Base-by-base conservation (phyloP, 2,113 vertebrate species). In the Leucopsar rothschildi region DNA sequence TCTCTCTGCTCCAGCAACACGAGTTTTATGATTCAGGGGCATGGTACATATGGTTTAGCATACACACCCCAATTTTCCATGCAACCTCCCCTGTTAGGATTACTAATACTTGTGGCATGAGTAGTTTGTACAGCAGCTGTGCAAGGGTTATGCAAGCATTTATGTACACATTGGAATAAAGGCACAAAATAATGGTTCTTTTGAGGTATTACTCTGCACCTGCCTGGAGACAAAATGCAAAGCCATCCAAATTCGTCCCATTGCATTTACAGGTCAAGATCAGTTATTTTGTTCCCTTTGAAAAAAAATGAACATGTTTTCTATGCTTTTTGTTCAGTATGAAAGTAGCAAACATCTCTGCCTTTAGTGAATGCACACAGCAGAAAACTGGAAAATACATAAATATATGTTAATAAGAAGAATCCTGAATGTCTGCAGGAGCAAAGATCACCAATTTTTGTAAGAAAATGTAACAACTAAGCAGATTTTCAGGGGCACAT, bases 81-180 rank as follows among this genome's bases (percentile, higher is more conserved):
- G 94, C 95, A 96, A 90, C 95, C 96, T 96, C 88, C 95, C 95
- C 96, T 96, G 90, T 95, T 96, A 96, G 82, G 95, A 96, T 97
- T 97, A 97, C 95, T 96, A 97, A 97, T 96, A 92, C 96, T 96
- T 96, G 93, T 94, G 95, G 96, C 95, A 97, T 96, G 95, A 96
- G 93, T 6, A 95, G 93, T 95, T 96, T 91, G 92, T 90, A 75
- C 49, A 96, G 96, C 96, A 97, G 95, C 96, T 97, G 95, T 96
- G 95, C 95, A 95, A 92, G 93, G 90, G 92, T 97, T 97, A 97
- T 96, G 96, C 96, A 96, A 96, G 96, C 94, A 88, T 92, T 96
- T 95, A 97, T 79, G 95, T 92, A 93, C 93, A 93, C 72, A 33
- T 27, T 78, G 88, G 93, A 93, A 96, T 96, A 97, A 96, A 97